Evolutionary conservation across 2,888 invertebrate species (phyloP), one percentile per base, ranked within the genome.

Genomic region (Tinea pellionella): DNA sequence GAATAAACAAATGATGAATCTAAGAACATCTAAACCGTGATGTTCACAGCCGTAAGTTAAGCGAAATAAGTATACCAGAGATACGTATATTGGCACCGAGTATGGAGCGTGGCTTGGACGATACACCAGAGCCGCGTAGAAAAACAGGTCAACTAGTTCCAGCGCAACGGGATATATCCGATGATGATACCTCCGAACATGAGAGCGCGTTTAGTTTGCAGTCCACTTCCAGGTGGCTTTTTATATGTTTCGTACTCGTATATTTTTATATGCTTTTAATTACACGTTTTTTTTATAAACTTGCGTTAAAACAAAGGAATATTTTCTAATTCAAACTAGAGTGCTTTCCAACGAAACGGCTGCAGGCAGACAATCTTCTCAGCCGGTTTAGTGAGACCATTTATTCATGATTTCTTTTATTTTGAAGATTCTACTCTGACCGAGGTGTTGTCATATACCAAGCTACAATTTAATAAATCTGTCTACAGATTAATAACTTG

Each of bases 71-170:
- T 83, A 90, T 93, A 68, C 94, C 94, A 66, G 93, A 93, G 89
- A 94, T 94, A 75, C 92, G 94, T 74, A 92, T 94, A 73, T 88
- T 94, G 89, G 93, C 93, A 76, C 93, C 94, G 70, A 94, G 94
- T 80, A 88, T 93, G 89, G 94, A 94, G 88, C 90, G 92, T 72
- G 93, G 93, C 71, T 89, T 93, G 85, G 93, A 94, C 83, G 79
- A 77, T 69, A 76, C 88, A 70, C 71, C 84, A 70, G 67, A 70
- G 70, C 74, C 66, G 59, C 63, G 60, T 43, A 66, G 61, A 63
- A 60, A 60, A 55, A 63, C 63, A 55, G 7, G 16, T 3, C 13
- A n/a, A 9, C 59, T 32, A 13, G 11, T 59, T 42, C 42, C 32
- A 18, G 19, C 62, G 62, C 64, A 65, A 60, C 61, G 56, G 64